phyloP scores from a whole-genome alignment of 1,140 invertebrate species.

The Stegodyphus mimosarum region DNA sequence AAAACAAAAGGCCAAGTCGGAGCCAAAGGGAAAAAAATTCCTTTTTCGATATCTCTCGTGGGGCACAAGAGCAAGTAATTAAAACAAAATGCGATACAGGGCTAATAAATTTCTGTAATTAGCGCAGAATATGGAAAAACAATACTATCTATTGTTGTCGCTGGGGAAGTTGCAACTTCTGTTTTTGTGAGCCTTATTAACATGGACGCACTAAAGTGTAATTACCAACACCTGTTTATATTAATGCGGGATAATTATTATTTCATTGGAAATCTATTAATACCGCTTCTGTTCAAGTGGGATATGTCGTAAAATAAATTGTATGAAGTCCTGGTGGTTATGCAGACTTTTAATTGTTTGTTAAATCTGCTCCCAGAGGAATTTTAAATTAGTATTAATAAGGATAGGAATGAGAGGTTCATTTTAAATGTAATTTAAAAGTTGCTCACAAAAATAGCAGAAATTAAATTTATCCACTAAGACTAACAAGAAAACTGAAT shows the following conservation, averaged over 20 bases:
- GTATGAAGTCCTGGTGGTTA: constrained; percentile 10
- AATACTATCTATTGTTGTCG: constrained; percentile 59
- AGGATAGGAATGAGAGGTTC: no score
- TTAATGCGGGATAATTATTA: constrained; percentile 60
- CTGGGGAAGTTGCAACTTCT: constrained; percentile 16
- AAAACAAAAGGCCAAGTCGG: constrained; percentile 54
- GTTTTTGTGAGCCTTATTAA: constrained; percentile 56
- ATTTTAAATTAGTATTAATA: not conserved
- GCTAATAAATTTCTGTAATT: constrained; percentile 61
- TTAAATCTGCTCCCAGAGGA: not conserved
- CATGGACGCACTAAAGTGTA: constrained; percentile 53
- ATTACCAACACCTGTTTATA: constrained; percentile 60
- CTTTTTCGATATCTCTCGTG: constrained; percentile 44
- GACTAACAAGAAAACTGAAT: no score
- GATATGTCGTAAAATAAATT: constrained; percentile 39
- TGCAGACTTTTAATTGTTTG: constrained; percentile 46
- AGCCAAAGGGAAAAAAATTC: constrained; percentile 24
- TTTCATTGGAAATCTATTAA: constrained; percentile 62
- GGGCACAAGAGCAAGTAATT: constrained; percentile 52
- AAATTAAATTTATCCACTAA: no score
- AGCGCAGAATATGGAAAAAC: constrained; percentile 58
- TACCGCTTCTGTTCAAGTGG: constrained; percentile 38
- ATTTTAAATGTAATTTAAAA: no score
- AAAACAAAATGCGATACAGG: constrained; percentile 61
- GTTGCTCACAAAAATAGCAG: no score